These are phyloP conservation scores for Drosophila falleni DNA, from an alignment of 2,888 invertebrate genomes.

Conservation along the genomic window DNA sequence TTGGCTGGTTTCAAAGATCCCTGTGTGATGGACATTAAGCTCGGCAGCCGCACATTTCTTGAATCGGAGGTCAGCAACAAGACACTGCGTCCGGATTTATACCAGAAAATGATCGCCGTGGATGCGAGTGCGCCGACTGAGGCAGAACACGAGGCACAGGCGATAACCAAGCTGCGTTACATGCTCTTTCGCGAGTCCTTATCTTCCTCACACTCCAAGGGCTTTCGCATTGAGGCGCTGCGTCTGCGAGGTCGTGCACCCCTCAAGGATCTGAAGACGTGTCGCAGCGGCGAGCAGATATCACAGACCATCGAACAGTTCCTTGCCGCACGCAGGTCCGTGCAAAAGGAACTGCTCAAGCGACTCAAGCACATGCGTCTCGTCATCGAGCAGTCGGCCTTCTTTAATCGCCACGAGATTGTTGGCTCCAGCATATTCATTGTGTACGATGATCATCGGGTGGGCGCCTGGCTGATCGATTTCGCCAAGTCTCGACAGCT, in stretches of 20 bases:
- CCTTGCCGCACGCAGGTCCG: conserved; percentile 88
- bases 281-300: conserved; percentile 92
- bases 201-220: conserved; percentile 96
- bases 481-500: conserved; percentile 96
- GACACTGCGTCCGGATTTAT: conserved; percentile 93
- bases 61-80: conserved; percentile 97
- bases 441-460: conserved; percentile 94
- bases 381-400: conserved; percentile 93
- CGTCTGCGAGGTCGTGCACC: conserved; percentile 93
- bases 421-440: conserved; percentile 97
- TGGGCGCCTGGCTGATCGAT: conserved; percentile 98
- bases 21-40: conserved; percentile 98
- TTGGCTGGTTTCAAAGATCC: conserved; percentile 96
- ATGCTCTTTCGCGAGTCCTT: conserved; percentile 98
- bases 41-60: conserved; percentile 97
- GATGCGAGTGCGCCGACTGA: conserved; percentile 94
- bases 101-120: conserved; percentile 97
- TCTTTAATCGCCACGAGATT: conserved; percentile 95
- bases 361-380: conserved; percentile 91
- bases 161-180: conserved; percentile 97
- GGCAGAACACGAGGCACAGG: conserved; percentile 92
- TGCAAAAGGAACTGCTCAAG: conserved; percentile 89
- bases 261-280: conserved; percentile 94
- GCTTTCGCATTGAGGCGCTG: conserved; percentile 98
- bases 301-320: conserved; percentile 91